Evolutionary conservation across 2,113 vertebrate species (phyloP).

Genomic region (Halcyon senegalensis): DNA sequence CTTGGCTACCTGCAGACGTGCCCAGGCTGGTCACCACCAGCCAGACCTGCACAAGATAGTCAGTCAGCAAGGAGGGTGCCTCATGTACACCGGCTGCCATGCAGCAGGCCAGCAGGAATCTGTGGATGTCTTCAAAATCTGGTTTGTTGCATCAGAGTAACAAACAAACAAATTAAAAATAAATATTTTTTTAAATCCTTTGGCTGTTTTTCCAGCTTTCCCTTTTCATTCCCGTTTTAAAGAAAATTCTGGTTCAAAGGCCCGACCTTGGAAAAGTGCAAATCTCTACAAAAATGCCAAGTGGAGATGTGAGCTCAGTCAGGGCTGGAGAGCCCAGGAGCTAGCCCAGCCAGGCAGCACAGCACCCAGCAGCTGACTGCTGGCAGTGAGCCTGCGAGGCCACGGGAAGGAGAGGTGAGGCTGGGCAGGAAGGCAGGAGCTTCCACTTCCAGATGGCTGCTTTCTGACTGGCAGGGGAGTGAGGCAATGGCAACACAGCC

Average conservation of each 20-base stretch:
- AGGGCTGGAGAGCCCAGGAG: background rate
- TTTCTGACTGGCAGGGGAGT: background rate
- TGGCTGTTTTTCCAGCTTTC: background rate
- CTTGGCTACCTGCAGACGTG: background rate
- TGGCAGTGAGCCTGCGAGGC: background rate
- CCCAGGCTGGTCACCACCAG: background rate
- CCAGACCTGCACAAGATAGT: background rate
- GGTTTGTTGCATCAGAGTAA: background rate
- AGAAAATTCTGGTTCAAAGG: background rate
- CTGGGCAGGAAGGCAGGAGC: background rate
- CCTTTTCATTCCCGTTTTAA: background rate
- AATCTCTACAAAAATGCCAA: background rate
- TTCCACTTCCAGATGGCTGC: background rate
- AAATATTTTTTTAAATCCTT: background rate
- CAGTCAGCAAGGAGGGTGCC: background rate
- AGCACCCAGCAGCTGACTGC: background rate
- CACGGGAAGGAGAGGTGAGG: background rate
- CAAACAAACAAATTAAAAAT: background rate
- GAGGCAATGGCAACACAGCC: background rate
- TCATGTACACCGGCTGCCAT: accelerated
- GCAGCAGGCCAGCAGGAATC: background rate
- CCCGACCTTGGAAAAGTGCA: accelerated
- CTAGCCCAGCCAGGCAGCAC: background rate
- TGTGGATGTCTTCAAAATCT: background rate
- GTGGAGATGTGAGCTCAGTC: background rate